These are phyloP conservation scores for Centrocercus urophasianus DNA, from an alignment of 2,113 vertebrate species.

Conservation along the genomic window DNA sequence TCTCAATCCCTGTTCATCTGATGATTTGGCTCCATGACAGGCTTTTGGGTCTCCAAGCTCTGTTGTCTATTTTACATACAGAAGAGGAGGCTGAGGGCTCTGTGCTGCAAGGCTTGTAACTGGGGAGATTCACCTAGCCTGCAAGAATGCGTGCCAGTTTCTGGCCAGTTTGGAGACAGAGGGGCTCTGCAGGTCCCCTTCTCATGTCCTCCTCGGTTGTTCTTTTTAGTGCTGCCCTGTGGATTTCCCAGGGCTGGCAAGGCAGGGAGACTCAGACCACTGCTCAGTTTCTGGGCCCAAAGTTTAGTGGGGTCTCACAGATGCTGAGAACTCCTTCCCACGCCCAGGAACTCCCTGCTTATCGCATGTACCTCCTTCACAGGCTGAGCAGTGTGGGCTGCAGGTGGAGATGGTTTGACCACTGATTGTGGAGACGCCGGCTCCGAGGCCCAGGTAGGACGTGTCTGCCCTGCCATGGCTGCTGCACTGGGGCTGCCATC, in stretches of 20 bases:
- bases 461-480: background rate
- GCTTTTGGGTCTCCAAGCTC: background rate
- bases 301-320: accelerated
- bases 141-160: no score
- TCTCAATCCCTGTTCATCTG: background rate
- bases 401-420: background rate
- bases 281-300: background rate
- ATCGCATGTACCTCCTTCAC: accelerated
- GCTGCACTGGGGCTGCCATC: accelerated
- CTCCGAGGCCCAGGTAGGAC: background rate
- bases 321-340: accelerated
- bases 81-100: background rate
- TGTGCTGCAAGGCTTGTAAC: background rate
- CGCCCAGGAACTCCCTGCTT: accelerated
- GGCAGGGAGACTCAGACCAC: background rate
- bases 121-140: background rate
- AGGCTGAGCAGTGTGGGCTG: background rate
- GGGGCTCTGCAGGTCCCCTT: background rate
- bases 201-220: no score
- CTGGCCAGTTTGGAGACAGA: no score
- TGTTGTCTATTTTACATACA: background rate
- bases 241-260: accelerated
- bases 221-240: accelerated
- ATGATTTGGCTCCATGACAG: background rate
- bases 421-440: accelerated